phyloP scores from a whole-genome alignment of 2,113 vertebrate species.

The Phylloscopus trochiloides region DNA sequence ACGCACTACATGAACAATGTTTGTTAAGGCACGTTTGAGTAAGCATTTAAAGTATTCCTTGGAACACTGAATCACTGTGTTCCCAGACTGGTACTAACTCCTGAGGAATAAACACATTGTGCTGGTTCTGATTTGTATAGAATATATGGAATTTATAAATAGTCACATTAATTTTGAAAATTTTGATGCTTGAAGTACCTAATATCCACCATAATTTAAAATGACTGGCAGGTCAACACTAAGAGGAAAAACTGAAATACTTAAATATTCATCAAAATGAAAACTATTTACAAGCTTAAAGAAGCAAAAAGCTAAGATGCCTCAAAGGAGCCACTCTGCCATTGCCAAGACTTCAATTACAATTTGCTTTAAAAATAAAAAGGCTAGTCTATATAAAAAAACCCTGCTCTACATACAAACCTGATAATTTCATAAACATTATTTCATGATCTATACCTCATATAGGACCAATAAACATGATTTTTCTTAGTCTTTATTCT shows the following conservation, averaged over 20 bases:
- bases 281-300: background rate
- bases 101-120: background rate
- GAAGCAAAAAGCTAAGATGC: background rate
- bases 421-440: background rate
- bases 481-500: background rate
- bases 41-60: background rate
- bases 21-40: background rate
- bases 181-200: background rate
- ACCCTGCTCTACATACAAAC: background rate
- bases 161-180: background rate
- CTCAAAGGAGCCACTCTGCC: background rate
- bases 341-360: background rate
- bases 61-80: background rate
- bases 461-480: background rate
- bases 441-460: background rate
- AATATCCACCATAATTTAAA: background rate
- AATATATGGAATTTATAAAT: background rate
- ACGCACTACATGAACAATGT: background rate
- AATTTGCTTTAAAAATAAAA: background rate
- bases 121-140: background rate
- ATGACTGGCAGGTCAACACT: background rate
- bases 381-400: background rate
- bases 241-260: background rate
- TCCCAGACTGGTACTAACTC: background rate
- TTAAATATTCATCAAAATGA: background rate